Conservation (phyloP, 2,113 vertebrate genomes). For the Corythaeola cristata region DNA sequence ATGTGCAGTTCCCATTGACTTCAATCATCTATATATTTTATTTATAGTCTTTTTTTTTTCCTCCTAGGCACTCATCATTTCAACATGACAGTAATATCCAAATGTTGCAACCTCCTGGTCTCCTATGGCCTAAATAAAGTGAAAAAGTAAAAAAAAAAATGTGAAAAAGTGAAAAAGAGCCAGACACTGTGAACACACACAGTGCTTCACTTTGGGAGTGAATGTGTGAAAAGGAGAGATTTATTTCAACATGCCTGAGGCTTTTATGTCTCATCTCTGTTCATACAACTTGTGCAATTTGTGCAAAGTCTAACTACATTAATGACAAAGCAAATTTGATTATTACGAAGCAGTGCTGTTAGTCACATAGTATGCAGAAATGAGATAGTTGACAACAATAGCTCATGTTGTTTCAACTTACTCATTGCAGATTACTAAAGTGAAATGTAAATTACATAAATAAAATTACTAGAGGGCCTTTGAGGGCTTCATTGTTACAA, state of each 20-base stretch:
- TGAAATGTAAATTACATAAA: not conserved
- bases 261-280: not conserved
- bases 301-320: not conserved
- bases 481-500: not conserved
- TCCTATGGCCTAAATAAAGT: not conserved
- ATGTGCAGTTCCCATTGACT: not conserved
- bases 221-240: not conserved
- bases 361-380: not conserved
- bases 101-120: not conserved
- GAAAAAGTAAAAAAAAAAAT: too few species aligned
- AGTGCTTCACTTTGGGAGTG: not conserved
- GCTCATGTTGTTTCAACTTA: not conserved
- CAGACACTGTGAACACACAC: not conserved
- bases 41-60: not conserved
- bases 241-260: not conserved
- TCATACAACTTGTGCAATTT: not conserved
- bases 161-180: not conserved
- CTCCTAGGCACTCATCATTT: not conserved
- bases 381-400: not conserved
- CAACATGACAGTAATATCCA: not conserved
- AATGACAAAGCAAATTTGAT: not conserved
- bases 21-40: not conserved
- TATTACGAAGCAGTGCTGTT: not conserved
- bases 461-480: not conserved
- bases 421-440: not conserved